Evolutionary conservation across 2,113 vertebrate genomes (phyloP).

Genomic region (Thunnus thynnus): DNA sequence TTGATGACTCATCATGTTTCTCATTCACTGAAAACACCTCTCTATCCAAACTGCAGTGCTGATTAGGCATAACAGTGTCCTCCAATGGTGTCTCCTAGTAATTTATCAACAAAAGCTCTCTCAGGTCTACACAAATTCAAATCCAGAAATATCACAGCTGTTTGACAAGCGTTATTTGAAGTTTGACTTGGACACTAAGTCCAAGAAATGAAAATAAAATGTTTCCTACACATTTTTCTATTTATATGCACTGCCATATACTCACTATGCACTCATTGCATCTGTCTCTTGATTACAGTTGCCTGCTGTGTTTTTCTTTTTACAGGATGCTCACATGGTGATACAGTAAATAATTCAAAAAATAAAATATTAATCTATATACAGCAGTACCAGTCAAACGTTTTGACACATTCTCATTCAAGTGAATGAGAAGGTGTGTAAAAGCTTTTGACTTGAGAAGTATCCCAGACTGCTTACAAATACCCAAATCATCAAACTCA

Average conservation of each 20-base stretch:
- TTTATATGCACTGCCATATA: background rate
- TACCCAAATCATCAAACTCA: background rate
- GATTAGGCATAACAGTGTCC: background rate
- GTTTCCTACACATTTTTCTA: background rate
- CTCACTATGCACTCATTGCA: background rate
- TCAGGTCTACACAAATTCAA: background rate
- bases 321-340: too few relatives aligned
- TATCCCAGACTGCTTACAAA: background rate
- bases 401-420: too few relatives aligned
- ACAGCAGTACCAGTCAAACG: too few relatives aligned
- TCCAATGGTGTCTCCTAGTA: background rate
- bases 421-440: too few relatives aligned
- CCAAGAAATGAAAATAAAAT: background rate
- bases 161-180: background rate
- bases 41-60: too few relatives aligned
- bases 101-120: background rate
- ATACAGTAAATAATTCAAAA: too few relatives aligned
- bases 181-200: background rate
- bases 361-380: too few relatives aligned
- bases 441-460: too few relatives aligned
- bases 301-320: background rate
- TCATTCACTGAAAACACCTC: background rate
- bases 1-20: conserved; percentile 1
- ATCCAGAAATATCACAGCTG: background rate
- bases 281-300: background rate